Evolutionary conservation across 2,113 vertebrate genomes (phyloP).

Genomic region (Clarias macrocephalus): DNA sequence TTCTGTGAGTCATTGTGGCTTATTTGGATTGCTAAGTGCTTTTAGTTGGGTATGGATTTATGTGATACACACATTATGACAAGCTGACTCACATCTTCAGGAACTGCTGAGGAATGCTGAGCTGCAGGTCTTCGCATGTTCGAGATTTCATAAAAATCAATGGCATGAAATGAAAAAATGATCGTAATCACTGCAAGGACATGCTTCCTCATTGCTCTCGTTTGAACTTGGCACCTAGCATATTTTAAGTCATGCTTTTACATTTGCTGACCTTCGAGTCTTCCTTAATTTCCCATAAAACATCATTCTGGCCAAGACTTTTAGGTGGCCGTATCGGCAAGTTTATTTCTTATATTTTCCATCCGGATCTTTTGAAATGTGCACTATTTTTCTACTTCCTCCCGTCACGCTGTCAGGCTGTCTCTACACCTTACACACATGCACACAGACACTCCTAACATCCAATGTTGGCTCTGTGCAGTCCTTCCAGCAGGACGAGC

Average conservation of each 20-base stretch:
- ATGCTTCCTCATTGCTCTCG: background rate
- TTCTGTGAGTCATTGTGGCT: constrained; percentile 29
- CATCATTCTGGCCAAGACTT: background rate
- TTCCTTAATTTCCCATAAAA: background rate
- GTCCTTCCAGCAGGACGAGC: constrained; percentile 86
- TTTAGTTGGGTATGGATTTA: constrained; percentile 22
- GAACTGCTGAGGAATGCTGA: constrained; percentile 5
- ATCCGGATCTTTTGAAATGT: background rate
- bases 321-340: background rate
- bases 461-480: constrained; percentile 54
- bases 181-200: background rate
- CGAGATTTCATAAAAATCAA: background rate
- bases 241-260: background rate
- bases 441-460: constrained; percentile 31
- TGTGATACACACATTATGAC: constrained; percentile 21
- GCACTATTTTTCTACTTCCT: background rate
- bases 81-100: constrained; percentile 37
- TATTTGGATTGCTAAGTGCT: constrained; percentile 27
- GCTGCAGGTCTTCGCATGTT: constrained; percentile 50
- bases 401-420: background rate
- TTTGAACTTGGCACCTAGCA: background rate
- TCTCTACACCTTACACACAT: background rate
- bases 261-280: background rate
- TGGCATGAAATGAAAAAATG: background rate
- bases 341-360: background rate